Evolutionary conservation across 2,113 vertebrate genomes (phyloP).

Genomic region (Cariama cristata): DNA sequence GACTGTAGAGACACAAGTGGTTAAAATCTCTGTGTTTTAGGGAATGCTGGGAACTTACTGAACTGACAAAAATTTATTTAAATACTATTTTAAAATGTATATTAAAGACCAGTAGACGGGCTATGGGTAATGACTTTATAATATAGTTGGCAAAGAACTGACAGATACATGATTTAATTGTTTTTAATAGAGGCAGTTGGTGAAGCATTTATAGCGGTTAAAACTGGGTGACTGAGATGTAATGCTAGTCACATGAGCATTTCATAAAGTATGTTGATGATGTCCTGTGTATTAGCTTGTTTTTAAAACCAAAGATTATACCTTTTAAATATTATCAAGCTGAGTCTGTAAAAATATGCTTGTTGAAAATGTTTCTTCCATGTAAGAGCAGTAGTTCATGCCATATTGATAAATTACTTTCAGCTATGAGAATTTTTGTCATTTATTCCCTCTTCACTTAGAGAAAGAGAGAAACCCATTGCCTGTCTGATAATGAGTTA

Average conservation of each 20-base stretch:
- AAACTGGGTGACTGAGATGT: background rate
- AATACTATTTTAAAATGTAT: background rate
- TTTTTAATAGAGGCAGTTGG: background rate
- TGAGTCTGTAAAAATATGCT: background rate
- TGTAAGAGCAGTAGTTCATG: background rate
- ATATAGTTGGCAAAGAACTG: background rate
- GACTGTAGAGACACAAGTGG: background rate
- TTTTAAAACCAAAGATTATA: background rate
- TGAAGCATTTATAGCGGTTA: background rate
- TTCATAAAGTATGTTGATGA: background rate
- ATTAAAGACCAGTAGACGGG: background rate
- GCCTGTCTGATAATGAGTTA: constrained; percentile 86
- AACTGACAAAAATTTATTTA: background rate
- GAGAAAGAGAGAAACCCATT: constrained; percentile 56
- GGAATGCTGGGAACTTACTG: background rate
- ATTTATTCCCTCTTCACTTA: constrained; percentile 26
- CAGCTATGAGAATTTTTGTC: background rate
- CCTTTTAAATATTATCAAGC: background rate
- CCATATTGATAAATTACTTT: background rate
- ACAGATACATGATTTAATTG: background rate
- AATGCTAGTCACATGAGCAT: background rate
- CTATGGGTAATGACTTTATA: background rate
- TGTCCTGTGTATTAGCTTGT: background rate
- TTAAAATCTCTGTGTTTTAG: background rate
- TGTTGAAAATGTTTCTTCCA: background rate